These are phyloP conservation scores for Platypus cylindrus DNA, from an alignment of 2,888 invertebrate genomes.

Conservation along the genomic window DNA sequence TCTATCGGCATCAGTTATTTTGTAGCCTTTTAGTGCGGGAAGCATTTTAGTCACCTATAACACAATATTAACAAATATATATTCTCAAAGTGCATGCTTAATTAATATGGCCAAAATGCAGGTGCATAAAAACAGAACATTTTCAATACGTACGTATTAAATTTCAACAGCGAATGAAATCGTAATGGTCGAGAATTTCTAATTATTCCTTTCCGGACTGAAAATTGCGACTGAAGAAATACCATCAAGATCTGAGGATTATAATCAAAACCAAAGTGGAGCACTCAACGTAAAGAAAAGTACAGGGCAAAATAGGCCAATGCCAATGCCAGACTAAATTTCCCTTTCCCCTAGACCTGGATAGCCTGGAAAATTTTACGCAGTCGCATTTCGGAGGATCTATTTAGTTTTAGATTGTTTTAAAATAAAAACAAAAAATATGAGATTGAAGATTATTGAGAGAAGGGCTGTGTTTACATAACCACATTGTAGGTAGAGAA, in stretches of 20 bases:
- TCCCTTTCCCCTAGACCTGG: constrained; percentile 24
- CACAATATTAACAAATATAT: background rate
- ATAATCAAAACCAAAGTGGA: background rate
- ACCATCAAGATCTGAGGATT: background rate
- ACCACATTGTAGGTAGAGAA: no score
- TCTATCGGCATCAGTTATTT: constrained; percentile 56
- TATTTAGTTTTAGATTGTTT: no score
- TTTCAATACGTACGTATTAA: no score
- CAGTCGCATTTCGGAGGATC: constrained; percentile 5
- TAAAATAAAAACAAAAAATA: no score
- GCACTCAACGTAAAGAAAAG: no score
- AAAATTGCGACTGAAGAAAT: no score
- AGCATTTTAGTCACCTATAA: constrained; percentile 9
- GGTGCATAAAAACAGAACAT: no score
- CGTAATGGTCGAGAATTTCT: no score
- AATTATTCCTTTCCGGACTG: no score
- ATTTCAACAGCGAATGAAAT: no score
- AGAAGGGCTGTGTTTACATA: no score
- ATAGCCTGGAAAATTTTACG: constrained; percentile 6
- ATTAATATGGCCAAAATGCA: constrained; percentile 2
- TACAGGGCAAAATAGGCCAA: constrained; percentile 13
- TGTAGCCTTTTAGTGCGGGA: constrained; percentile 47
- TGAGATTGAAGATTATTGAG: no score
- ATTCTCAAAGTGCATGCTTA: background rate
- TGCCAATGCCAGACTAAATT: constrained; percentile 19